These are phyloP conservation scores for Ameiurus melas DNA, from an alignment of 2,113 vertebrate species.

Conservation along the genomic window DNA sequence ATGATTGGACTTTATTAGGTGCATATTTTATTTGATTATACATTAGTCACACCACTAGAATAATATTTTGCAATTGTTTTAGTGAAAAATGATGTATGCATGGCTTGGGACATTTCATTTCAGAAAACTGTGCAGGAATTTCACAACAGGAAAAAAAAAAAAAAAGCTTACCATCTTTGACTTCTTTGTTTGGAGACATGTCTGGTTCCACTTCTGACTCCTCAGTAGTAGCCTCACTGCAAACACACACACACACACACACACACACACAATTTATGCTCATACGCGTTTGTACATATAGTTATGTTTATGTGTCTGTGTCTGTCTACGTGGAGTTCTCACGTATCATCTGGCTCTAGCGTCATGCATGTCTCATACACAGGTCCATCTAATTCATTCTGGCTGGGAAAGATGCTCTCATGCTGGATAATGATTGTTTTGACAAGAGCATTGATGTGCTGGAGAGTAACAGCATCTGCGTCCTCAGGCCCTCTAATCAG, in stretches of 20 bases:
- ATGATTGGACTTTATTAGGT: background rate
- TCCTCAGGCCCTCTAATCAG: constrained; percentile 71
- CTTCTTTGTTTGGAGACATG: constrained; percentile 48
- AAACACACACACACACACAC: constrained; percentile 12
- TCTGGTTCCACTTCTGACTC: constrained; percentile 70
- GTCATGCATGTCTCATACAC: constrained; percentile 82
- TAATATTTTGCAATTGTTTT: background rate
- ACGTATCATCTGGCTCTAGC: constrained; percentile 72
- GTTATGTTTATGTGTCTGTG: background rate
- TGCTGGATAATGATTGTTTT: constrained; percentile 82
- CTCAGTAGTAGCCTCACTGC: constrained; percentile 70
- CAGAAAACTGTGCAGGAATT: background rate
- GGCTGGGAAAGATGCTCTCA: constrained; percentile 75
- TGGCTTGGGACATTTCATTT: background rate
- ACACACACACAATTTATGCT: background rate
- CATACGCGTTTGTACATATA: background rate
- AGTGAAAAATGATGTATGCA: background rate
- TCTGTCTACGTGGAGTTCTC: background rate
- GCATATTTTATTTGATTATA: background rate
- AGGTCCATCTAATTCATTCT: constrained; percentile 67
- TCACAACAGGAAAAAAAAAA: background rate
- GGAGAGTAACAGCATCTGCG: constrained; percentile 77
- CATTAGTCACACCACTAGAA: background rate
- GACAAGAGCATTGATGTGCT: constrained; percentile 82
- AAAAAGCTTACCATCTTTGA: constrained; percentile 61